Evolutionary conservation across 2,888 invertebrate species (phyloP).

Genomic region (Callosobruchus maculatus): DNA sequence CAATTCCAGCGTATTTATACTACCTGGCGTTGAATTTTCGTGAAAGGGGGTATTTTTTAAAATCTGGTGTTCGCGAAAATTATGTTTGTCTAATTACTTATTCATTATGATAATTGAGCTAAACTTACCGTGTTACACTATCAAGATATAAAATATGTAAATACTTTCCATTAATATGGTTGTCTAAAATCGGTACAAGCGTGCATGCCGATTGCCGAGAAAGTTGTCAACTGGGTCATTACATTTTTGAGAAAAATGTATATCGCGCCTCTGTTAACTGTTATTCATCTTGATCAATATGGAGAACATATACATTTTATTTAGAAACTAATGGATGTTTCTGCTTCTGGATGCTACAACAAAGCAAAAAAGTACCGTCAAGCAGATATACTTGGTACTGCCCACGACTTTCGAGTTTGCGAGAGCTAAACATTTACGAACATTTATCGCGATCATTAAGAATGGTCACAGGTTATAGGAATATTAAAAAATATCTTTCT

Average conservation of each 20-base stretch:
- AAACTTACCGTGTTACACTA: not conserved
- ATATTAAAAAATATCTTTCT: too few species aligned
- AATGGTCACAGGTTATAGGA: too few species aligned
- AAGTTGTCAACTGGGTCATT: not conserved
- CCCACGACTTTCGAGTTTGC: too few species aligned
- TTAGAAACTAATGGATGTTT: too few species aligned
- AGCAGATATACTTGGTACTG: too few species aligned
- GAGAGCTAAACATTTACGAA: too few species aligned
- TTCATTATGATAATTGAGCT: not conserved
- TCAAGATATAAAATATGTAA: not conserved
- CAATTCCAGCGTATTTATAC: slow-evolving; percentile 16
- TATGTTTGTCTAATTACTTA: not conserved
- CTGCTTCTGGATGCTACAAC: too few species aligned
- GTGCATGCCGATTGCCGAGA: not conserved
- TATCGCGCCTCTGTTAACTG: not conserved
- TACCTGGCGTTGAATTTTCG: slow-evolving; percentile 11
- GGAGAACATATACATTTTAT: too few species aligned
- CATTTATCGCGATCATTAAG: too few species aligned
- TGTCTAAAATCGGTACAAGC: not conserved
- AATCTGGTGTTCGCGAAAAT: not conserved
- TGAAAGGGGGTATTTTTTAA: slow-evolving; percentile 14
- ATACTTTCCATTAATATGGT: not conserved
- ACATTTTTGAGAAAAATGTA: not conserved
- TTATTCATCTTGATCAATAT: not conserved
- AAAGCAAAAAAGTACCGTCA: too few species aligned